Conservation (phyloP, 2,797 vertebrate genomes). For the Botia almorhae region DNA sequence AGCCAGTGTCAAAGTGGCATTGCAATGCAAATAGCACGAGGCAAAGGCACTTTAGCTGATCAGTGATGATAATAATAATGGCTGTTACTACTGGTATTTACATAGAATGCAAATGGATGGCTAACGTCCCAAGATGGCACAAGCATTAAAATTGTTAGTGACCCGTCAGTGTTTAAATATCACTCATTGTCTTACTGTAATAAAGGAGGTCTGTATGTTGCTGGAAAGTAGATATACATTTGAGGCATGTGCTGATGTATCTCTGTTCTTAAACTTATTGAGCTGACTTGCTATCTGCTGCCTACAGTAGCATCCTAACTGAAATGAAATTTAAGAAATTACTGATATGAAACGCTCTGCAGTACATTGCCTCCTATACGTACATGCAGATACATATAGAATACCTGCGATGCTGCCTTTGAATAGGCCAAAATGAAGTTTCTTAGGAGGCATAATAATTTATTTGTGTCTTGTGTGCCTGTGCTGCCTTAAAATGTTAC, state of each 20-base stretch:
- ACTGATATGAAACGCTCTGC: no score
- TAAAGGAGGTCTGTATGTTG: background rate
- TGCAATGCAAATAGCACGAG: conserved; percentile 61
- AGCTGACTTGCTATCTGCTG: no score
- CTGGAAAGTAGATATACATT: background rate
- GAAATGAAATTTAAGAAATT: no score
- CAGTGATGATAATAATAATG: conserved; percentile 59
- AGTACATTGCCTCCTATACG: no score
- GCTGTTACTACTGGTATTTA: conserved; percentile 57
- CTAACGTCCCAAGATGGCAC: conserved; percentile 35
- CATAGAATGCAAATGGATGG: conserved; percentile 54
- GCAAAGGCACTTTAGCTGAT: conserved; percentile 60
- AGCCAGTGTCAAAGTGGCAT: conserved; percentile 53
- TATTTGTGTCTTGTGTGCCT: no score
- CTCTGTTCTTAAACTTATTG: background rate
- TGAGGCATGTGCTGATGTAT: conserved; percentile 6
- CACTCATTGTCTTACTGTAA: background rate
- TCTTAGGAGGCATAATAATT: no score
- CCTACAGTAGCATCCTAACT: no score
- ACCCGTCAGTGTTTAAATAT: conserved; percentile 20
- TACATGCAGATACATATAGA: no score
- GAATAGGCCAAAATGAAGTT: no score
- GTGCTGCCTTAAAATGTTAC: no score
- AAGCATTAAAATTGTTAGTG: conserved; percentile 39
- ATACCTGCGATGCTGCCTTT: no score